Percentiles rank a stretch among this genome's conserved stretches.
Conservation (phyloP, 1,140 invertebrate species). For the Nilaparvata lugens region DNA sequence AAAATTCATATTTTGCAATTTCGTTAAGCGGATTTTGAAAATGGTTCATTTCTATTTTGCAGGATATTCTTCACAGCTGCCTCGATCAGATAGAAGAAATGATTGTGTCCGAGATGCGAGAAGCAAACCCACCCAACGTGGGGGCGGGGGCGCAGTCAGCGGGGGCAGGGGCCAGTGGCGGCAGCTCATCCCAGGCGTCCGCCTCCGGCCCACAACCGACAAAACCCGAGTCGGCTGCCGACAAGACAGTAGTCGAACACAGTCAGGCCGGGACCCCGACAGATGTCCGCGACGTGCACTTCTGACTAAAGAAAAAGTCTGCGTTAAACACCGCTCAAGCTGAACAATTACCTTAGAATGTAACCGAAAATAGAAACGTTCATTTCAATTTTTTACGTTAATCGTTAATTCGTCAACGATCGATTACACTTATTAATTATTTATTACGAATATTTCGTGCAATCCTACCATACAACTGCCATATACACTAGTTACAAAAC, state of each 20-base stretch:
- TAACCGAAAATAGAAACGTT: no score
- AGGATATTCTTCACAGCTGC: slow-evolving; percentile 65
- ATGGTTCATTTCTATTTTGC: slow-evolving; percentile 29
- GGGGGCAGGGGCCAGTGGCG: slow-evolving; percentile 23
- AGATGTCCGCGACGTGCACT: slow-evolving; percentile 65
- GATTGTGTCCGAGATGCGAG: slow-evolving; percentile 32
- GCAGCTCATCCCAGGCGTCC: slow-evolving; percentile 30
- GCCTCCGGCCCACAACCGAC: slow-evolving; percentile 19
- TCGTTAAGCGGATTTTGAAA: background rate
- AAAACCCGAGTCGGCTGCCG: background rate
- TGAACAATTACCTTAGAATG: background rate
- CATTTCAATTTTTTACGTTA: no score
- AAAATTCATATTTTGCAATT: background rate
- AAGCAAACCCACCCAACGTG: no score
- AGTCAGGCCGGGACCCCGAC: slow-evolving; percentile 70
- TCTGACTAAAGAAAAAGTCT: slow-evolving; percentile 36
- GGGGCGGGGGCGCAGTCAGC: slow-evolving; percentile 24
- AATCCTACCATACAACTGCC: slow-evolving; percentile 8
- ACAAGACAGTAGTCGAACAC: slow-evolving; percentile 35
- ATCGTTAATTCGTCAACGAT: no score
- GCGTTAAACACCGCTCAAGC: slow-evolving; percentile 6
- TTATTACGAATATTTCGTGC: background rate
- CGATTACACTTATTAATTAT: background rate
- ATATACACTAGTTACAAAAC: no score
- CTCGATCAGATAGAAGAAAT: slow-evolving; percentile 64